Base-by-base conservation (phyloP, 2,888 invertebrate species). In the Cepaea hortensis region DNA sequence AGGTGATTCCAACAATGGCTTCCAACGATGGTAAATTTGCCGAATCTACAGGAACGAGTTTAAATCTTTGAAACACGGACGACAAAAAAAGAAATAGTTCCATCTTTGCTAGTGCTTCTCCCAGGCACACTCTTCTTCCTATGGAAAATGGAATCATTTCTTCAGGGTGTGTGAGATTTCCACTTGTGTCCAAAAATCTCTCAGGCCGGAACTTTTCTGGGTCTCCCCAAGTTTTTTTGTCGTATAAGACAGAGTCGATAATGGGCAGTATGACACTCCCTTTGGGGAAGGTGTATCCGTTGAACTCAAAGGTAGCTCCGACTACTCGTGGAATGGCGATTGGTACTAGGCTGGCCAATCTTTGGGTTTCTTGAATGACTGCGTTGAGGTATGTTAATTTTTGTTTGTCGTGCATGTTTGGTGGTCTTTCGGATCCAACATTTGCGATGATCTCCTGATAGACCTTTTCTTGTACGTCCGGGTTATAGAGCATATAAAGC, bases 161-260 rank as follows among this genome's bases (percentile, higher is more conserved):
- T 65, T 85, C 84, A 18, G 79, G 70, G 50, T 65, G 35, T 7
- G 7, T 18, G 76, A 87, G 83, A 46, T 75, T 55, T 18, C 85
- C 85, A 72, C 83, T 79, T 9, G 18, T 48, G 75, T 73, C 65
- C 73, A 86, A 61, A 62, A 88, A 88, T 23, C 88, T 85, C 72
- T 88, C 86, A 9, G 88, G 88, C 15, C 88, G 82, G 86, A 88
- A 88, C 23, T 62, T 80, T 15, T 83, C 46, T 35, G 86, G 86
- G 65, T 88, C 88, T 20, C 76, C 86, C 88, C 88, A 88, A 23
- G 72, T 50, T 62, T 84, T 50, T 48, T 83, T 50, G 46, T 88
- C 88, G 62, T 82, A 68, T 23, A 46, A 65, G 48, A 81, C 72
- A 11, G 85, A 85, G 61, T 86, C 68, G 7, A 88, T 62, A 70